Percentiles rank a stretch among this genome's conserved stretches.
Evolutionary conservation across 2,113 vertebrate genomes (phyloP).

Genomic region (Bufo gargarizans): DNA sequence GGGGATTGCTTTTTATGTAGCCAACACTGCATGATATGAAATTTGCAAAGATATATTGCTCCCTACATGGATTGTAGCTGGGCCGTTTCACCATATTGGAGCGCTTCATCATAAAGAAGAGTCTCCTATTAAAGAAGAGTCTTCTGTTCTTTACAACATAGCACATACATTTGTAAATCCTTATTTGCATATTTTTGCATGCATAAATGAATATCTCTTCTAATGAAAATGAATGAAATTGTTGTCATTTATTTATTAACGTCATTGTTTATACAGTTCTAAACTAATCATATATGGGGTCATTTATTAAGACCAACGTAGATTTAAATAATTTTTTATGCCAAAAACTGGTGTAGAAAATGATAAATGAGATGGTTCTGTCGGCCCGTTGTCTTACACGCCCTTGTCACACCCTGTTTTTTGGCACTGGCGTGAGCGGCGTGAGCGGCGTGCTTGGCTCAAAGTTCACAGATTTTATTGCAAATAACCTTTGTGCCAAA

Average conservation of each 20-base stretch:
- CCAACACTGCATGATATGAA: neutral
- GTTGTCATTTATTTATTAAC: neutral
- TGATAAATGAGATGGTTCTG: no score
- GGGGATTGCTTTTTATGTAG: constrained; percentile 23
- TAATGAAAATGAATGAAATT: neutral
- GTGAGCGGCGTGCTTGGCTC: no score
- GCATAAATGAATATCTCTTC: neutral
- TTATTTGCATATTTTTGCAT: constrained; percentile 12
- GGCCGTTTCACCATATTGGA: neutral
- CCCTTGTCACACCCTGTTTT: no score
- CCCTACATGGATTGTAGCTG: neutral
- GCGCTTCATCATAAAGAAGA: neutral
- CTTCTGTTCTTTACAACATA: neutral
- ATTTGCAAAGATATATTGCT: neutral
- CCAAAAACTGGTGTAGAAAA: no score
- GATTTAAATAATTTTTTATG: no score
- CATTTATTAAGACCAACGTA: no score
- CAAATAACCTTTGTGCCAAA: no score
- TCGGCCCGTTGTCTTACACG: no score
- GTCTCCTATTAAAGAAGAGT: neutral
- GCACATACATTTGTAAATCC: neutral
- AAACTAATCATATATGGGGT: neutral
- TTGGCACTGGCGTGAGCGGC: no score
- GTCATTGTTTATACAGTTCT: neutral
- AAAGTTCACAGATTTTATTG: no score